phyloP scores from a whole-genome alignment of 1,140 invertebrate species.

The Bombus haemorrhoidalis region DNA sequence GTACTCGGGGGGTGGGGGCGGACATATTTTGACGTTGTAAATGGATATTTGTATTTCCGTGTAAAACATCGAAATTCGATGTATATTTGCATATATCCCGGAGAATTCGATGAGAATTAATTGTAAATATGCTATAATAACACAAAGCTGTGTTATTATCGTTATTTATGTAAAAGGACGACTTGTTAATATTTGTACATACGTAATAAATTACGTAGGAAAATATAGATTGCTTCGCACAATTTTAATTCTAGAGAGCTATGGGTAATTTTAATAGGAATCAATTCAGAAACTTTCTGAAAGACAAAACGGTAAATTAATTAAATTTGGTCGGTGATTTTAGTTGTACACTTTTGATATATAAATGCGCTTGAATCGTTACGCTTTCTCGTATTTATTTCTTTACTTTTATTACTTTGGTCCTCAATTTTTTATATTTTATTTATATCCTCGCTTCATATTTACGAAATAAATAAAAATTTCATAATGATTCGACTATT shows the following conservation, averaged over 20 bases:
- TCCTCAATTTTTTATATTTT: background rate
- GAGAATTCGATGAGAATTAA: background rate
- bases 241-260: background rate
- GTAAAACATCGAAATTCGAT: background rate
- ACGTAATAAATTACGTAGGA: background rate
- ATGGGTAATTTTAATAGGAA: no score
- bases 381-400: background rate
- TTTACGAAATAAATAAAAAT: background rate
- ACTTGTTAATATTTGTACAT: background rate
- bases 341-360: no score
- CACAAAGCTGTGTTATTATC: background rate
- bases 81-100: background rate
- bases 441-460: background rate
- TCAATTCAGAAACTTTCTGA: no score
- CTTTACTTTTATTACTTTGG: background rate
- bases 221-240: background rate
- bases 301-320: no score
- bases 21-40: background rate
- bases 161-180: background rate
- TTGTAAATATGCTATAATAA: no score
- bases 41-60: slow-evolving; percentile 11
- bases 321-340: no score
- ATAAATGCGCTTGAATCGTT: no score
- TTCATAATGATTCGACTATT: background rate
- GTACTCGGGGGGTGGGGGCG: background rate